Evolutionary conservation across 1,140 invertebrate species (phyloP), one percentile per base, ranked within the genome.

Genomic region (Heliconius hewitsoni): DNA sequence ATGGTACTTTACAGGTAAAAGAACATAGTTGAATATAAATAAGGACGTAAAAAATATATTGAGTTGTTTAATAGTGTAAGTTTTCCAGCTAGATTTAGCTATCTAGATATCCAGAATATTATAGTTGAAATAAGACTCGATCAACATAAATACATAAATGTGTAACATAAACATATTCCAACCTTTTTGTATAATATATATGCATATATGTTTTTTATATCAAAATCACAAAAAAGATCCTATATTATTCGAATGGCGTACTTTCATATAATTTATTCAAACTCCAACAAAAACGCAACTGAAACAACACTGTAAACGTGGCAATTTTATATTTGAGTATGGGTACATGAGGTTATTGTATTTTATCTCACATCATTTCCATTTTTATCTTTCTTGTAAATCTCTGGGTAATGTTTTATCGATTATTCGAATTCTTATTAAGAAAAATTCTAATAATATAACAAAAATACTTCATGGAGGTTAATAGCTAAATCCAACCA

Each of bases 201-300:
- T 66, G 9, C n/a, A 66, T 30, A 66, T 30, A 52, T 52, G 50
- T 66, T 16, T 66, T 23, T 66, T 66, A 66, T 30, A 23, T 66
- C 3, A 66, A 66, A 66, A 66, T 30, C 60, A 30, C 60, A 66
- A 66, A 30, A 66, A 27, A 66, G 60, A 16, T 66, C 13, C 23
- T 66, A 3, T 66, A 66, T 18, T 30, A 30, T 3, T 4, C 27
- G 27, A 66, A 66, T 66, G 60, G 27, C 60, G 23, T 4, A 30
- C 23, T 18, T 66, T 30, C 27, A 2, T 66, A 66, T 66, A 66
- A 66, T 66, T 66, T 66, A 66, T 66, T 66, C 60, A 66, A 66
- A 66, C 30, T 13, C 27, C 60, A 66, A 27, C 60, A 66, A 66
- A 30, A 27, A 66, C 60, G 57, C 57, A 23, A 27, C 23, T 66